A percentile compares a stretch with the other conserved stretches of the same genome.
Evolutionary conservation across 2,113 vertebrate species (phyloP).

Genomic region (Ciconia stormi): DNA sequence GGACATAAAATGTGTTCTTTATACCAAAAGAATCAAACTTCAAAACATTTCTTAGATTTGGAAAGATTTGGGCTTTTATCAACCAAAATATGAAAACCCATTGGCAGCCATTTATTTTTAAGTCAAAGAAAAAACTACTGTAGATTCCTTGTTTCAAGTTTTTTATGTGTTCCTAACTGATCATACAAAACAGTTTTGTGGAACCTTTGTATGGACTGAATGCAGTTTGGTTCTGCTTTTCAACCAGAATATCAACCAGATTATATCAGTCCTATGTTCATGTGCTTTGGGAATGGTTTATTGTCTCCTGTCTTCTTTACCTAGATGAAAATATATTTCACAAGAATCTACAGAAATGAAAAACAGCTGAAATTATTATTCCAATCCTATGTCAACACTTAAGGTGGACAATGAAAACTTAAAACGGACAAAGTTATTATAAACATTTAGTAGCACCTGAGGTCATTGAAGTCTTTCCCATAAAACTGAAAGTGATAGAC

Average conservation of each 20-base stretch:
- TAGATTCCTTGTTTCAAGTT: background rate
- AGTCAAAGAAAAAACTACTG: background rate
- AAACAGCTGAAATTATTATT: background rate
- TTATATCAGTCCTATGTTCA: background rate
- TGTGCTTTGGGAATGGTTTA: background rate
- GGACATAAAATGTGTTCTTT: background rate
- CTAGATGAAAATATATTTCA: background rate
- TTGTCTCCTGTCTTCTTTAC: background rate
- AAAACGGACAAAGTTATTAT: background rate
- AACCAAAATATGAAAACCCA: background rate
- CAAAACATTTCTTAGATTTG: background rate
- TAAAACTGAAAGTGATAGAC: background rate
- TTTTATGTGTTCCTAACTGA: background rate
- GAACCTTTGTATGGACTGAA: background rate
- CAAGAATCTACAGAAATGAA: background rate
- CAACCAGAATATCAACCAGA: background rate
- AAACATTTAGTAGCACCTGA: background rate
- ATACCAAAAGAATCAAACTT: background rate
- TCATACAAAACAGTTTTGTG: background rate
- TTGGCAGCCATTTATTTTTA: background rate
- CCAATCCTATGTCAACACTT: fast-evolving
- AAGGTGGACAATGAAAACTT: background rate
- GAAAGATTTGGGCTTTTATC: background rate
- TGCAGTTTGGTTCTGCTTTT: background rate
- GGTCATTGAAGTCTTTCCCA: fast-evolving